Evolutionary conservation across 2,797 vertebrate genomes (phyloP).

Genomic region (Coccyzus lansbergi): DNA sequence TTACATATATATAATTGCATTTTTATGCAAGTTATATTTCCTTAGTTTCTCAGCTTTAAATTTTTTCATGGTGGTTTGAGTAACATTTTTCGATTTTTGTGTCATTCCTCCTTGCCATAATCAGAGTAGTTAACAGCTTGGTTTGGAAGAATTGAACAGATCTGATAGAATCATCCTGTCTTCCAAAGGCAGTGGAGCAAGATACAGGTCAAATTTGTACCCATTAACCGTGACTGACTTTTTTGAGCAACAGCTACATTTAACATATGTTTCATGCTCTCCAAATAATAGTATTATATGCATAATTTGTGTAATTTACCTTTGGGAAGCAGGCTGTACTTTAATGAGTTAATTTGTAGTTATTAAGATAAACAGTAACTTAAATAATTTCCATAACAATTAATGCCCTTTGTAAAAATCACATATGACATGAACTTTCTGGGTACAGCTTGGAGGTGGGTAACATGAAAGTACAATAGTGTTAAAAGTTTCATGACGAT

Average conservation of each 20-base stretch:
- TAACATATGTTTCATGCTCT: not conserved
- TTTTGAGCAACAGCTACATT: not conserved
- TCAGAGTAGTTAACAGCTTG: not conserved
- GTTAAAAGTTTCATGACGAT: not conserved
- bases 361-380: constrained; percentile 28
- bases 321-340: not conserved
- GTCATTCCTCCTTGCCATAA: not conserved
- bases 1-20: not conserved
- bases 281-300: constrained; percentile 8
- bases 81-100: not conserved
- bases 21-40: not conserved
- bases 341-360: constrained; percentile 32
- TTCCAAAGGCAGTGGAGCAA: not conserved
- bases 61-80: not conserved
- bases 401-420: not conserved
- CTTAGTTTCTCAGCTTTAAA: not conserved
- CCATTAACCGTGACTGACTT: not conserved
- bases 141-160: not conserved
- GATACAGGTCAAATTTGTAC: not conserved
- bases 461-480: not conserved
- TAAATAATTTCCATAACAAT: not conserved
- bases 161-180: not conserved
- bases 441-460: not conserved
- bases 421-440: not conserved
- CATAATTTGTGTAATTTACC: constrained; percentile 10